A percentile compares a stretch with the other conserved stretches of the same genome.
Evolutionary conservation across 2,113 vertebrate genomes (phyloP).

Genomic region (Triplophysa tibetana): DNA sequence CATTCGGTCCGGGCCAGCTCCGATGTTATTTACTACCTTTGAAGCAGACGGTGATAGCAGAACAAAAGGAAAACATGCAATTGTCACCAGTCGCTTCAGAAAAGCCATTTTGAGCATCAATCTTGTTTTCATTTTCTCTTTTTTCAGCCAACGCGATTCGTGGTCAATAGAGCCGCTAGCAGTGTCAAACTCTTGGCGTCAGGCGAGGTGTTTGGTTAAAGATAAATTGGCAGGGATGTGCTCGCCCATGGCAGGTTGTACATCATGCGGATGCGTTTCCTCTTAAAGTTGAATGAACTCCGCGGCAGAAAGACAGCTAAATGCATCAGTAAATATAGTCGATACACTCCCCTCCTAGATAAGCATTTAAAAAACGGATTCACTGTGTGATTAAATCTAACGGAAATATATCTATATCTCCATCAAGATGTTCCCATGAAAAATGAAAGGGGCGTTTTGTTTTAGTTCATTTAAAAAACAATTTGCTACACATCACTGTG

Average conservation of each 20-base stretch:
- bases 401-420: neutral
- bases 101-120: conserved; percentile 46
- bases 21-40: conserved; percentile 31
- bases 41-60: conserved; percentile 17
- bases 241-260: conserved; percentile 47
- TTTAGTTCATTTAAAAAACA: neutral
- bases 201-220: conserved; percentile 45
- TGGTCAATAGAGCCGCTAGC: conserved; percentile 53
- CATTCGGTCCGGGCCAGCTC: neutral
- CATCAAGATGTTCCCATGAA: neutral
- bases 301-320: conserved; percentile 33
- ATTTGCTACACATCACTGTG: neutral
- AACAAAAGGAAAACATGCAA: conserved; percentile 34
- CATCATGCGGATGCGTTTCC: conserved; percentile 46
- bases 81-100: conserved; percentile 41
- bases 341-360: conserved; percentile 8
- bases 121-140: conserved; percentile 41
- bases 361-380: neutral
- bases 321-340: conserved; percentile 46
- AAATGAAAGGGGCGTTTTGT: neutral
- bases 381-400: conserved; percentile 10
- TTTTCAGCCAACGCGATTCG: conserved; percentile 38
- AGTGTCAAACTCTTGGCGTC: conserved; percentile 40
- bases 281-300: conserved; percentile 33
- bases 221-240: conserved; percentile 52